Evolutionary conservation across 2,888 invertebrate genomes (phyloP).

Genomic region (Lamproptera curius): DNA sequence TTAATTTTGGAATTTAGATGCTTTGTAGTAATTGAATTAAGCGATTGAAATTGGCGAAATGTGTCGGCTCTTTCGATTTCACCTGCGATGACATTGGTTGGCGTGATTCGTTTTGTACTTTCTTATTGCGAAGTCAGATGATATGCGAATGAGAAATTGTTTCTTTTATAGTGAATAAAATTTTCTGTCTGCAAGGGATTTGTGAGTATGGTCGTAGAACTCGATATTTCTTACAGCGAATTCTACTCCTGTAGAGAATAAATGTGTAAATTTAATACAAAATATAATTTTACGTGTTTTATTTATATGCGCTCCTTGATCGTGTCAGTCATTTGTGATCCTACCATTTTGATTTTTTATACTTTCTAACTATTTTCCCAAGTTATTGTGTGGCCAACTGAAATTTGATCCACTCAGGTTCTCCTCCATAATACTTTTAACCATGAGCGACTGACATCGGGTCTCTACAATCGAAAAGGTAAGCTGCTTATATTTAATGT

Average conservation of each 20-base stretch:
- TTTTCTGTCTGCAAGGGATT: conserved; percentile 28
- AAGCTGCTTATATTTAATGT: neutral
- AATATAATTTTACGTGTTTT: conserved; percentile 33
- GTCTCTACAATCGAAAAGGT: neutral
- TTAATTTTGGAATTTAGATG: neutral
- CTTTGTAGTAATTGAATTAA: neutral
- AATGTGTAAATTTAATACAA: conserved; percentile 69
- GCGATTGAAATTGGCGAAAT: neutral
- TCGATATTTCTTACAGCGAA: conserved; percentile 40
- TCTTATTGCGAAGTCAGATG: conserved; percentile 27
- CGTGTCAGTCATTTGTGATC: no score
- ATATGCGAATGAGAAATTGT: conserved; percentile 47
- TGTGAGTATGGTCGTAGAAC: conserved; percentile 53
- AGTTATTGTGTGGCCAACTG: no score
- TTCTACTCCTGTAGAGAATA: conserved; percentile 57
- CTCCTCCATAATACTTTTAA: no score
- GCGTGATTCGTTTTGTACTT: neutral
- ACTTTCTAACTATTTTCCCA: no score
- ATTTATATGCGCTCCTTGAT: no score
- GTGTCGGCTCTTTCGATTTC: neutral
- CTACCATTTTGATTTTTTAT: no score
- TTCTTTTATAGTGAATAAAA: conserved; percentile 43
- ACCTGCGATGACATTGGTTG: neutral
- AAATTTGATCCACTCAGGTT: no score
- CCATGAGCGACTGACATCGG: no score